Base-by-base conservation (phyloP, 1,140 invertebrate species). In the Probaryconus sp. region DNA sequence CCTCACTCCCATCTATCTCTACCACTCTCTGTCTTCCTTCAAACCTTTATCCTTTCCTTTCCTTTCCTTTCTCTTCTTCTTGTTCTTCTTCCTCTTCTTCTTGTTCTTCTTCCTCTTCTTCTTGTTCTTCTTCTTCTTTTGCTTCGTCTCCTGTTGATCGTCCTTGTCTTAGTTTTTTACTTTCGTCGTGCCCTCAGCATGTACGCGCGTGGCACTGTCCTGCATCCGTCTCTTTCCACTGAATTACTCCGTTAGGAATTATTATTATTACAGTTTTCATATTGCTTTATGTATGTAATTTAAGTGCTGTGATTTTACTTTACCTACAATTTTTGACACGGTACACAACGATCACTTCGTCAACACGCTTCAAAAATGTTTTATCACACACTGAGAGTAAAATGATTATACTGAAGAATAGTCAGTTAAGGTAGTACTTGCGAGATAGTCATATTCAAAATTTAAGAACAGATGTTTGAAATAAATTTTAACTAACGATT, bases 191-290 rank as follows among this genome's bases (percentile, higher is more conserved):
- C 28, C 5, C 42, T 5, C 16, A 38, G 43, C 55, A 40, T 55
- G 56, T 28, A 37, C 43, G 37, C 31, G 10, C 33, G 26, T 21
- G 31, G 26, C 30, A 26, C 18, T 37, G 64, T 68, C 45, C 69
- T 47, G 58, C 56, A 28, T 61, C 50, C 48, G 56, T 35, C 58
- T 64, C 50, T 55, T 26, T 28, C 24, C 68, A 28, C 45, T 64
- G 47, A 53, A 61, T 61, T 61, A 53, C 65, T 47, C 42, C 26
- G 47, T 16, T 47, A 45, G 26, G 21, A 61, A 69, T 69, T 51
- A 61, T 68, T n/a, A n/a, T n/a, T 50, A 30, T 69, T 51, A 13
- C 55, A 55, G 61, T 69, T 69, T 69, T 69, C 37, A 60, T 69
- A 53, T 58, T 68, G 56, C 51, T 48, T 50, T 48, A 60, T 50